Percentiles rank a stretch among this genome's conserved stretches.
Conservation (phyloP, 92 coral and sea anemone genomes). For the Hydrozoanthus gracilis region DNA sequence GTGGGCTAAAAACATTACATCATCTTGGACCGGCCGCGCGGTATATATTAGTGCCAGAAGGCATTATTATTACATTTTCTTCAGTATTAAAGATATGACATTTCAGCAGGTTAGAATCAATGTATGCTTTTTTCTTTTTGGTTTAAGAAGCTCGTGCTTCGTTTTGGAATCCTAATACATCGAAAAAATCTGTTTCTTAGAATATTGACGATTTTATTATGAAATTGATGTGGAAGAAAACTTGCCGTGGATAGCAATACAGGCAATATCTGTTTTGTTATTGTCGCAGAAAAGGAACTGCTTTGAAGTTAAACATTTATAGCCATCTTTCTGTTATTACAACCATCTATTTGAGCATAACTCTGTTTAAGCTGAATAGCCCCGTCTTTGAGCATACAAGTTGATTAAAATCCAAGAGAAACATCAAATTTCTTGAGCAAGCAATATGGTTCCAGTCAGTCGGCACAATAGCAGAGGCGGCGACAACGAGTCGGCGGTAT, state of each 20-base stretch:
- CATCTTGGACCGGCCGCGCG: too few relatives aligned
- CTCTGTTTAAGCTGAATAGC: too few relatives aligned
- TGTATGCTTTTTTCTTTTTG: too few relatives aligned
- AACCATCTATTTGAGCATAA: too few relatives aligned
- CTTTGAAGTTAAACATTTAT: neutral
- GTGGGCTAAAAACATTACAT: too few relatives aligned
- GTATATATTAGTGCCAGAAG: too few relatives aligned
- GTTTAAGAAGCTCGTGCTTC: too few relatives aligned
- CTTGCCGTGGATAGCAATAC: neutral
- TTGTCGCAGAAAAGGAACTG: neutral
- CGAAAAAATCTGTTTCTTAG: neutral
- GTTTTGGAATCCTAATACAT: neutral
- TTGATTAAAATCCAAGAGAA: neutral
- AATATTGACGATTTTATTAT: neutral
- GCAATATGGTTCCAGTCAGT: neutral
- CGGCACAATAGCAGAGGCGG: neutral
- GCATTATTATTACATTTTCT: too few relatives aligned
- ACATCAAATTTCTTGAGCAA: neutral
- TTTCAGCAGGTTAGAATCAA: too few relatives aligned
- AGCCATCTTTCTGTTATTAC: neutral
- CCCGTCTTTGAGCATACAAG: neutral
- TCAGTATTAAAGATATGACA: too few relatives aligned
- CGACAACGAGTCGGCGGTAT: constrained; percentile 16
- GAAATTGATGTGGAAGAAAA: too few relatives aligned
- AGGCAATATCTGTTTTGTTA: neutral